Base-by-base conservation (phyloP, 1,140 invertebrate genomes). In the Pseudomyrmex dendroicus region DNA sequence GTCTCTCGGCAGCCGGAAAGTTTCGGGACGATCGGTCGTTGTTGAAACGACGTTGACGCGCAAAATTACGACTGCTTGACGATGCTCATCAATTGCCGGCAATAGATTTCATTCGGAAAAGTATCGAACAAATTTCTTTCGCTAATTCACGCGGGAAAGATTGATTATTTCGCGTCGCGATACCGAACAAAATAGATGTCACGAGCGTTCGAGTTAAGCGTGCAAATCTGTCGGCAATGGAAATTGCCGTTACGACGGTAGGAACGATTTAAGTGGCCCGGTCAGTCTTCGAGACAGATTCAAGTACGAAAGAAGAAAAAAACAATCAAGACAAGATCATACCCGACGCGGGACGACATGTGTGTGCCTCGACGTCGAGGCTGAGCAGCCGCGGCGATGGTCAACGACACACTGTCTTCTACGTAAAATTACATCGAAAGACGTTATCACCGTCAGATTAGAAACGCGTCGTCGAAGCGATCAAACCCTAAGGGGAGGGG, bases 401-500 rank as follows among this genome's bases (percentile, higher is more conserved):
- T 85, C 86, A 80, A 84, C 72, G 89, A 88, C 82, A 80, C 86
- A 86, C 73, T 77, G 61, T 56, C 68, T 57, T 57, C 12, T n/a
- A 10, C 56, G 15, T 22, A 46, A 73, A 89, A 85, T 85, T 84
- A 64, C 17, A 48, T 73, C n/a, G 73, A 68, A 78, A 89, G 72
- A 89, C 25, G 50, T 50, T 89, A 89, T 89, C 87, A n/a, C 35
- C 54, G 9, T 12, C 4, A 88, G 87, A 89, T 89, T 89, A 88
- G 78, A 86, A 46, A 59, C 59, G 50, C 59, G 72, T 76, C 76
- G 13, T 20, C 54, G 54, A 12, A 44, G 57, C 2, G 50, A 5
- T 25, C 10, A 22, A 0, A n/a, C 1, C 0, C 10, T 2, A 4
- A 22, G 8, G n/a, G 44, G 13, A 56, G 52, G n/a, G 46, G 56